Percentiles rank a stretch among this genome's conserved stretches.
Conservation (phyloP, 2,113 vertebrate genomes). For the Donacobius atricapilla region DNA sequence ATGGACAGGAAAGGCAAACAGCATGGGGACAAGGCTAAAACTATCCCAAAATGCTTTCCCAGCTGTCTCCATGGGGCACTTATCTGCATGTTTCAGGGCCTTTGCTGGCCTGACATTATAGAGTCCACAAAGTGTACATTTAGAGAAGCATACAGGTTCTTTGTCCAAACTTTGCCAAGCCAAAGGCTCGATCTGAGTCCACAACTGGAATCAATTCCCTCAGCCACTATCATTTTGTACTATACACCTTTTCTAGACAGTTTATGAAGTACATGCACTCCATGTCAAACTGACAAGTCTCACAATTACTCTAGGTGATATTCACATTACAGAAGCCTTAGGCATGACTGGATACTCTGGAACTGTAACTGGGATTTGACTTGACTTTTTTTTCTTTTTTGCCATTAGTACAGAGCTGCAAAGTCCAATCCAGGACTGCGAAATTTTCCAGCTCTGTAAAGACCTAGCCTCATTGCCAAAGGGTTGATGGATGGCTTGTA, state of each 20-base stretch:
- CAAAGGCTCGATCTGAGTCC: background rate
- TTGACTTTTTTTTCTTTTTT: background rate
- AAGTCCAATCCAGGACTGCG: background rate
- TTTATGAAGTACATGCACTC: background rate
- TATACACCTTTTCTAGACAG: background rate
- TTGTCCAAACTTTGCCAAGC: background rate
- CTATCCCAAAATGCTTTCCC: background rate
- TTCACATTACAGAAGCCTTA: background rate
- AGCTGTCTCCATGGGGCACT: background rate
- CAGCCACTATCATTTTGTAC: background rate
- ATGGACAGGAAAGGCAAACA: background rate
- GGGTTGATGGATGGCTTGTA: background rate
- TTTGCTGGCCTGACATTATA: background rate
- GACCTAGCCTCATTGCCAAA: background rate
- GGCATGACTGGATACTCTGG: background rate
- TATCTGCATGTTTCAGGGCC: background rate
- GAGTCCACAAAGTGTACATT: accelerated
- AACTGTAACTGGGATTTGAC: background rate
- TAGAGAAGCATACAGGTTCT: background rate
- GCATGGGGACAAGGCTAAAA: background rate
- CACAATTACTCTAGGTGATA: background rate
- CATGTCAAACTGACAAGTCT: background rate
- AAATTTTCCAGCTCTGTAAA: background rate
- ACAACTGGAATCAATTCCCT: background rate
- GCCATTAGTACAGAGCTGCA: background rate